Evolutionary conservation across 2,888 invertebrate genomes (phyloP).

Genomic region (Koerneria pararmatus): DNA sequence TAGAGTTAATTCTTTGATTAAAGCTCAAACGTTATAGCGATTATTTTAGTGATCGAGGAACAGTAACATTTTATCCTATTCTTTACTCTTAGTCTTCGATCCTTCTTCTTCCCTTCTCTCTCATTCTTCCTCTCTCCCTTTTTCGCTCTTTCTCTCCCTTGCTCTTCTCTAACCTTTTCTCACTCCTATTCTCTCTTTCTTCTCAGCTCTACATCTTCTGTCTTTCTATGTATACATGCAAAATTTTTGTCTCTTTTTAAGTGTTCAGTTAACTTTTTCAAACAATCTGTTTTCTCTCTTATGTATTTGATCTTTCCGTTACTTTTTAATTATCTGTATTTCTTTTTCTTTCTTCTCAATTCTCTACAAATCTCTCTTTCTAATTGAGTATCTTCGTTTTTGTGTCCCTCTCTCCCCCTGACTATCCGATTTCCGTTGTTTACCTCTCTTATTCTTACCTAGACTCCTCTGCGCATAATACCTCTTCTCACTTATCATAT

Average conservation of each 20-base stretch:
- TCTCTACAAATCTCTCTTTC: not conserved
- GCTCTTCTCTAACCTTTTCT: not conserved
- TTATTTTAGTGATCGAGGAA: too few species aligned
- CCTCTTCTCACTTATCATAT: too few species aligned
- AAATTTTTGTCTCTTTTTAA: not conserved
- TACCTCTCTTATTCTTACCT: not conserved
- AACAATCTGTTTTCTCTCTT: too few species aligned
- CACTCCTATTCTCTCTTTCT: too few species aligned
- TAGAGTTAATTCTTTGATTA: too few species aligned
- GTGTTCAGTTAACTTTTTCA: too few species aligned
- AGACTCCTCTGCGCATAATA: not conserved
- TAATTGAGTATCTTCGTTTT: not conserved
- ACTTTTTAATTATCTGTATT: not conserved
- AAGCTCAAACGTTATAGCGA: too few species aligned
- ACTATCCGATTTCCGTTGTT: not conserved
- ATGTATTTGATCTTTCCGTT: not conserved
- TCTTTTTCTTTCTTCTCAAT: not conserved
- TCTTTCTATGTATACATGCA: not conserved
- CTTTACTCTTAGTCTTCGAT: not conserved
- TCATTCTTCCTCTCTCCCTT: slow-evolving; percentile 5
- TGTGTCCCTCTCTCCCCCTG: not conserved
- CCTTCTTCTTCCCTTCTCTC: not conserved
- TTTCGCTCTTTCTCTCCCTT: not conserved
- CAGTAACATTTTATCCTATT: too few species aligned
- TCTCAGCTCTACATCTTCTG: not conserved